Conservation (phyloP, 2,888 invertebrate genomes). For the Rhopalosiphum nymphaeae region DNA sequence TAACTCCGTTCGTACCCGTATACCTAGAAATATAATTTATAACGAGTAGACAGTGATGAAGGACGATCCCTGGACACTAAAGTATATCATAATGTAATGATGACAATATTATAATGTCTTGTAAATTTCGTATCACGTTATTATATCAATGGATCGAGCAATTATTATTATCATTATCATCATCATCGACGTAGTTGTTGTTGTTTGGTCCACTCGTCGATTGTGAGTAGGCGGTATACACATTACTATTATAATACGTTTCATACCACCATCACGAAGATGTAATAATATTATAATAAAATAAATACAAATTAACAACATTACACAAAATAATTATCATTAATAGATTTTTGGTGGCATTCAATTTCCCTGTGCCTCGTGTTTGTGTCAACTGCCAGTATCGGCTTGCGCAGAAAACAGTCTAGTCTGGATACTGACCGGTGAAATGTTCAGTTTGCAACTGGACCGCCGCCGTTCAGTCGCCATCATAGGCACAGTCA, state of each 20-base stretch:
- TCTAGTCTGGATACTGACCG: slow-evolving; percentile 70
- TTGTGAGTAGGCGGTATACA: background rate
- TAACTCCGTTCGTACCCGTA: background rate
- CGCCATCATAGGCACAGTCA: slow-evolving; percentile 50
- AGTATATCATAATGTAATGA: background rate
- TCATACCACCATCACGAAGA: background rate
- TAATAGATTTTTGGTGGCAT: background rate
- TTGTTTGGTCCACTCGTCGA: background rate
- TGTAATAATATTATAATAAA: background rate
- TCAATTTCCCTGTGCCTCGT: slow-evolving; percentile 11
- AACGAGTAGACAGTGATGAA: background rate
- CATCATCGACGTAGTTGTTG: background rate
- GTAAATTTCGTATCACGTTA: background rate
- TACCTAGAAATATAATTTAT: background rate
- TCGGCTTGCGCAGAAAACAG: slow-evolving; percentile 68
- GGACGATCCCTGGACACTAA: background rate
- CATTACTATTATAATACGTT: background rate
- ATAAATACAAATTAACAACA: background rate
- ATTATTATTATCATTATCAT: background rate
- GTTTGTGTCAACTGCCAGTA: slow-evolving; percentile 46
- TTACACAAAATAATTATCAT: background rate
- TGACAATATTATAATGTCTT: background rate
- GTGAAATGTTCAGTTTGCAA: slow-evolving; percentile 69
- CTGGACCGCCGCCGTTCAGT: slow-evolving; percentile 66
- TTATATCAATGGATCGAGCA: background rate